These are phyloP conservation scores for Drosophila bipectinata DNA, from an alignment of 1,140 invertebrate genomes.

Conservation along the genomic window DNA sequence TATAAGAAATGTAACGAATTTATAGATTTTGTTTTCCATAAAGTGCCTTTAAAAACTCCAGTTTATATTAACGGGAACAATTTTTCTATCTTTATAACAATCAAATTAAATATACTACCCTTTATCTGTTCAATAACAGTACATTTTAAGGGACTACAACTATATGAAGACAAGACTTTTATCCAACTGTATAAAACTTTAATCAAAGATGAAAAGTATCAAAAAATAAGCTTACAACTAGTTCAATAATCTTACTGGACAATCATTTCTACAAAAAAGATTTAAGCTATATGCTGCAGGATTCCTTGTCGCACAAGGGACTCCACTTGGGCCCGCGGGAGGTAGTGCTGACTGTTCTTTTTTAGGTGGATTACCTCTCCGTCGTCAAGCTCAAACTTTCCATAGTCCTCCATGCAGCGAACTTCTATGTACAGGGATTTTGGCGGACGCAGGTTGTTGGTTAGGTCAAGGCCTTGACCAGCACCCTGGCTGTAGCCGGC, in stretches of 20 bases:
- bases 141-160: no score
- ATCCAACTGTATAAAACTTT: no score
- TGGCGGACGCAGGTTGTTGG: conserved; percentile 94
- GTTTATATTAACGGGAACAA: no score
- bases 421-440: conserved; percentile 97
- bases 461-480: conserved; percentile 91
- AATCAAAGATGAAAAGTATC: no score
- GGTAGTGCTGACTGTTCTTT: conserved; percentile 96
- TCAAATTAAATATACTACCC: no score
- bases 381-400: conserved; percentile 96
- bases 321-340: conserved; percentile 95
- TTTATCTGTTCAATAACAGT: no score
- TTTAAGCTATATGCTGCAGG: conserved; percentile 88
- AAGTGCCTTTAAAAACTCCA: no score
- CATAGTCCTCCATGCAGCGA: conserved; percentile 94
- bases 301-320: conserved; percentile 96
- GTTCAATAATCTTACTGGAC: background rate
- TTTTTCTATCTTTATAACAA: no score
- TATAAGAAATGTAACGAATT: background rate
- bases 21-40: background rate
- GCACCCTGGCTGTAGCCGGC: conserved; percentile 91
- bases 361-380: conserved; percentile 94
- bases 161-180: no score
- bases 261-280: conserved; percentile 3
- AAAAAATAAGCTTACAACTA: background rate